Conservation (phyloP, 2,797 vertebrate genomes). For the Helostoma temminkii region DNA sequence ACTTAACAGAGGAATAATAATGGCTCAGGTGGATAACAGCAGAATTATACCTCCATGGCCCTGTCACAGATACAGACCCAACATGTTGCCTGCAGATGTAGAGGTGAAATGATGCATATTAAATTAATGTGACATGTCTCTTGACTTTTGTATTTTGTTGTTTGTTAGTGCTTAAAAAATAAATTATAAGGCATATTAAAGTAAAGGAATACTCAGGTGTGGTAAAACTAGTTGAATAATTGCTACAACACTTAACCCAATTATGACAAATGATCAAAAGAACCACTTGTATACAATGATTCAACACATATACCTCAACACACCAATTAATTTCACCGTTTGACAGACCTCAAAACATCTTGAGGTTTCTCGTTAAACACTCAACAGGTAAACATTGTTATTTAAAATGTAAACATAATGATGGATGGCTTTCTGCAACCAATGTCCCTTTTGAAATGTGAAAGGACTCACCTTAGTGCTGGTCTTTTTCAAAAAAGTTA, state of each 20-base stretch:
- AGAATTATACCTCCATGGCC: constrained; percentile 47
- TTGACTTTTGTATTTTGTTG: not conserved
- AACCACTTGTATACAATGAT: not conserved
- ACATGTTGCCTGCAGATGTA: constrained; percentile 38
- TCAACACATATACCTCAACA: constrained; percentile 8
- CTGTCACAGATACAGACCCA: constrained; percentile 16
- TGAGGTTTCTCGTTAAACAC: constrained; percentile 35
- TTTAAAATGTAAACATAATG: constrained; percentile 35
- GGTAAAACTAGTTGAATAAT: constrained; percentile 3
- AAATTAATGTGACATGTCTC: constrained; percentile 24
- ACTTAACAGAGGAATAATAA: constrained; percentile 54
- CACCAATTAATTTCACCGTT: constrained; percentile 32
- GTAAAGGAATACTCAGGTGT: not conserved
- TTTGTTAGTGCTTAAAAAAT: not conserved
- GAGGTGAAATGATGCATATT: constrained; percentile 28
- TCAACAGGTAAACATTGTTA: constrained; percentile 28
- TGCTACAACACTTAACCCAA: not conserved
- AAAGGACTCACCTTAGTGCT: constrained; percentile 46
- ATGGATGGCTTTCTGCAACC: constrained; percentile 17
- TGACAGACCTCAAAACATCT: constrained; percentile 34
- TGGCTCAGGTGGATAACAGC: constrained; percentile 52
- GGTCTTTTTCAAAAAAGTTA: constrained; percentile 56
- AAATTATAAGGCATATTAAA: not conserved
- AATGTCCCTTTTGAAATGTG: constrained; percentile 27
- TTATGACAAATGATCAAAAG: constrained; percentile 19